Percentiles rank a stretch among this genome's conserved stretches.
These are phyloP conservation scores for Crotalus viridis DNA, from an alignment of 2,113 vertebrate species.

Conservation along the genomic window DNA sequence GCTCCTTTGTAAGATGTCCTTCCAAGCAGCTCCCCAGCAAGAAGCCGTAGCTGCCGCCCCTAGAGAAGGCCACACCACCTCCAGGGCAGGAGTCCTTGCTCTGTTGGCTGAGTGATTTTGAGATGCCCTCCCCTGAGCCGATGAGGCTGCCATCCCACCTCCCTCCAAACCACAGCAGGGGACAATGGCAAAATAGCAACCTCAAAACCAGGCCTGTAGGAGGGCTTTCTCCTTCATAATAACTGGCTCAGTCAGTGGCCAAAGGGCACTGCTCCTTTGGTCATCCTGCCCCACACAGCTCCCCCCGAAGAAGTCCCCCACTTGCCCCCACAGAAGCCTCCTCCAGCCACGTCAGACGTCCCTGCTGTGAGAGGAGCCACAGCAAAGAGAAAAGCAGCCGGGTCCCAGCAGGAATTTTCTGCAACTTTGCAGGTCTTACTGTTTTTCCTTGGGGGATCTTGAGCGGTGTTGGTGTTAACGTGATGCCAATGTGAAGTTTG, in stretches of 20 bases:
- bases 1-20: background rate
- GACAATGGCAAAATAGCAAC: conserved; percentile 21
- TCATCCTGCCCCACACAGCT: background rate
- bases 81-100: background rate
- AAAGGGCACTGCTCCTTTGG: background rate
- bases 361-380: background rate
- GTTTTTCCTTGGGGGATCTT: background rate
- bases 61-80: background rate
- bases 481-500: background rate
- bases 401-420: background rate
- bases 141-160: background rate
- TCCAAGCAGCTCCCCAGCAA: background rate
- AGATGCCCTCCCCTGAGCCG: background rate
- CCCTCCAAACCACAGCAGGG: background rate
- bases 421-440: background rate
- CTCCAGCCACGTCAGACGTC: no score
- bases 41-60: background rate
- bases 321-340: no score
- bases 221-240: conserved; percentile 16
- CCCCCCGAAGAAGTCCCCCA: background rate
- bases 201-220: background rate
- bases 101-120: background rate
- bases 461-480: background rate
- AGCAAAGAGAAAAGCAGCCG: background rate
- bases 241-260: background rate